These are phyloP conservation scores for Formica selysi DNA, from an alignment of 1,140 invertebrate species.

Conservation along the genomic window DNA sequence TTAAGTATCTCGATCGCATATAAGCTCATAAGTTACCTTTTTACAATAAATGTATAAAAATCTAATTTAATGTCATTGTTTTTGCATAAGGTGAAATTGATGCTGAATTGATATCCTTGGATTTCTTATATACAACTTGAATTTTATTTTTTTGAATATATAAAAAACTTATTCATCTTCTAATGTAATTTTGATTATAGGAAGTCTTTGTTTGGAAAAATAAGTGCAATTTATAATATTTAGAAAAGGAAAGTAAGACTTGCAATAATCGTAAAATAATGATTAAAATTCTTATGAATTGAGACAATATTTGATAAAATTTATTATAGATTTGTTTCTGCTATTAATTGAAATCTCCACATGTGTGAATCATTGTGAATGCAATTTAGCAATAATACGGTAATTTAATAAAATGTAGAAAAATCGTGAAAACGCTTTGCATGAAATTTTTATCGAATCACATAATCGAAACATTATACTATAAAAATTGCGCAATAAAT, in stretches of 20 bases:
- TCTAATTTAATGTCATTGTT: background rate
- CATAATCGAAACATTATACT: background rate
- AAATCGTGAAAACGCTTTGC: background rate
- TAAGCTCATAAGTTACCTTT: constrained; percentile 65
- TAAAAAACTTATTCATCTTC: background rate
- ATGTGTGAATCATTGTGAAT: too few relatives aligned
- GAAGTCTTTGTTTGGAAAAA: background rate
- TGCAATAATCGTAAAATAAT: background rate
- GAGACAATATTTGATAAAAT: background rate
- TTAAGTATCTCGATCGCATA: constrained; percentile 33
- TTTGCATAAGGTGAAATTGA: background rate
- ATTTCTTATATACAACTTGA: background rate
- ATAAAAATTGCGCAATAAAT: background rate
- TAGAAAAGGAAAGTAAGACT: background rate
- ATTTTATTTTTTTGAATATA: background rate
- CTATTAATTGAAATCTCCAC: too few relatives aligned
- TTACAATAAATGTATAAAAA: constrained; percentile 65
- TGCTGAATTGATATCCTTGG: background rate
- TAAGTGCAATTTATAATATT: background rate
- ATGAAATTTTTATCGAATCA: background rate
- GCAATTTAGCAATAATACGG: background rate
- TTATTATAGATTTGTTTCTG: background rate
- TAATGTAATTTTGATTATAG: too few relatives aligned
- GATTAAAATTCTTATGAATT: background rate
- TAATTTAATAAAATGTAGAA: background rate